phyloP scores from a whole-genome alignment of 2,888 invertebrate genomes.

The Augochlorella aurata region DNA sequence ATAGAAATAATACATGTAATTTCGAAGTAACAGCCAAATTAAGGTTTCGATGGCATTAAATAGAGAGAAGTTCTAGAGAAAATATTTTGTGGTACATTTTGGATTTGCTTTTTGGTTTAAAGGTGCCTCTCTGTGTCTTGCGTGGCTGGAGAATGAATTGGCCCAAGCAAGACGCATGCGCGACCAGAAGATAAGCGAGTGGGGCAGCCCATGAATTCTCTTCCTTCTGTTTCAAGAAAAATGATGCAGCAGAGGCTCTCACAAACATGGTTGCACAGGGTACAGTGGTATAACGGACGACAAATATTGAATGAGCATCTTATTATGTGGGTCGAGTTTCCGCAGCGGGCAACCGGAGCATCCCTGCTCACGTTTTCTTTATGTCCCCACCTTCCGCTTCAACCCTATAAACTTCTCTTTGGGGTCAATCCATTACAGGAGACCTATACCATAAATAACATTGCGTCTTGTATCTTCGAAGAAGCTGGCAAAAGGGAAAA shows the following conservation, averaged over 20 bases:
- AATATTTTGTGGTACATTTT: too few relatives aligned
- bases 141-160: not conserved
- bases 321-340: not conserved
- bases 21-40: too few relatives aligned
- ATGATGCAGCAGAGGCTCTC: not conserved
- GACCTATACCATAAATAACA: constrained; percentile 9
- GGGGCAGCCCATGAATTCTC: not conserved
- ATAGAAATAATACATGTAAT: too few relatives aligned
- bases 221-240: constrained; percentile 1
- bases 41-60: too few relatives aligned
- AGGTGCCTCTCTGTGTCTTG: not conserved
- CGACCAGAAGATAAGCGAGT: not conserved
- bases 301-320: constrained; percentile 4
- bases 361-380: not conserved
- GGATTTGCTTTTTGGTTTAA: too few relatives aligned
- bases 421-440: constrained; percentile 9
- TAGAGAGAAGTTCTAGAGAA: too few relatives aligned
- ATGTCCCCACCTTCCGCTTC: not conserved
- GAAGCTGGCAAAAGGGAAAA: not conserved
- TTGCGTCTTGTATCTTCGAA: constrained; percentile 1
- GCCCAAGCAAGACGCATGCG: not conserved
- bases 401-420: not conserved
- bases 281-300: not conserved
- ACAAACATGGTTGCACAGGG: not conserved
- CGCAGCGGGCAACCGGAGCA: not conserved